These are phyloP conservation scores for Drosophila yooni DNA, from an alignment of 2,888 invertebrate species.

Conservation along the genomic window DNA sequence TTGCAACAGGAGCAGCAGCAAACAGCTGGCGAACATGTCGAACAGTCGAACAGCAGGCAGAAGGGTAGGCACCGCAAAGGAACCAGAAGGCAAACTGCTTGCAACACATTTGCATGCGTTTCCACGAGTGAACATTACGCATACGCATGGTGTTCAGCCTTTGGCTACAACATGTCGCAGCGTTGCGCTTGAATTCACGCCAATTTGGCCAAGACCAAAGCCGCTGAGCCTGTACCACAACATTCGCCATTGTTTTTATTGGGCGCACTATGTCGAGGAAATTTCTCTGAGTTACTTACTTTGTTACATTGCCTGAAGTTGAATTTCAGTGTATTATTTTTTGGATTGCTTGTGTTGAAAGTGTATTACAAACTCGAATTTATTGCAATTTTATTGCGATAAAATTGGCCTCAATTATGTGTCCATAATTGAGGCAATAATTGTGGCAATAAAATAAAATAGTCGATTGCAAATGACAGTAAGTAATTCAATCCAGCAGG, in stretches of 20 bases:
- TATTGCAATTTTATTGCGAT: neutral
- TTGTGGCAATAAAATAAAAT: neutral
- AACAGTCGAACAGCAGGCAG: neutral
- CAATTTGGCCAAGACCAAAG: conserved; percentile 3
- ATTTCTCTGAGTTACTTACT: neutral
- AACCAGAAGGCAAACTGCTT: neutral
- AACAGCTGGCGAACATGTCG: conserved; percentile 23
- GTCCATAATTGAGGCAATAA: neutral
- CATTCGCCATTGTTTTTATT: conserved; percentile 13
- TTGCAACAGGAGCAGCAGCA: neutral
- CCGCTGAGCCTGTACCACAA: conserved; percentile 7
- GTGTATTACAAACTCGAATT: neutral
- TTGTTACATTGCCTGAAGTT: neutral
- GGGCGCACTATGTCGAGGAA: neutral
- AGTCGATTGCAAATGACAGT: neutral
- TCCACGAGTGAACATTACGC: conserved; percentile 48
- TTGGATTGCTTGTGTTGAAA: neutral
- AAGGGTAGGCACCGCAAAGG: neutral
- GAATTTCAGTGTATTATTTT: neutral
- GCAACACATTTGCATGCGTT: conserved; percentile 18
- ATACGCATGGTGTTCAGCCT: conserved; percentile 57
- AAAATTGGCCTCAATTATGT: neutral
- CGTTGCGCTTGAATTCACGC: neutral
- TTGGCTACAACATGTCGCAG: conserved; percentile 47
- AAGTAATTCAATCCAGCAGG: too few species aligned